Evolutionary conservation across 2,888 invertebrate species (phyloP), one percentile per base, ranked within the genome.

Genomic region (Brachypalpus laphriformis): DNA sequence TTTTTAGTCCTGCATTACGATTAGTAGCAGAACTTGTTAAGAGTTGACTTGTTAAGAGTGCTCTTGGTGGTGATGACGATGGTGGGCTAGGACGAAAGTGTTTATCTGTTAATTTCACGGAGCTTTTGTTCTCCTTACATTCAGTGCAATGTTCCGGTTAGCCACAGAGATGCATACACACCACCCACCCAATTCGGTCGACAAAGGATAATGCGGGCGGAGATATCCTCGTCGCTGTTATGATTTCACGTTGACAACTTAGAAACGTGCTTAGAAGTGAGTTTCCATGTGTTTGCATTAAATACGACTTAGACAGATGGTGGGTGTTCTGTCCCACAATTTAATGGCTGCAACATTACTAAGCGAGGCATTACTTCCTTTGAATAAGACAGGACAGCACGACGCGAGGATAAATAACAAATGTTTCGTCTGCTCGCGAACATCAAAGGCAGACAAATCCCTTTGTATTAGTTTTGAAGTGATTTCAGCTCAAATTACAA

Each of bases 391-490:
- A 25, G 25, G 49, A 11, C 22, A 51, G 40, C 18, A 65, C 7
- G 18, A 70, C 42, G 57, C 59, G 57, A 51, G 34, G 47, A 72
- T 25, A 71, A 71, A 66, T 28, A 57, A 37, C 49, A 59, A 76
- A 71, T 76, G 61, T 56, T 51, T 28, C 63, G 61, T 47, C 68
- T 71, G 54, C 31, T 7, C 66, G 66, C 72, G 77, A 68, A 74
- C 56, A 54, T 31, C 40, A 45, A 82, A 80, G 63, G 63, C 66
- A 51, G 56, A 71, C 80, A 70, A 81, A 81, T 71, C 66, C 74
- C 66, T 85, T 85, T 85, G 85, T 71, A 76, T 80, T 85, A 85
- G 85, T 75, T 77, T 76, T 81, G 85, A 85, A 81, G 85, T 85
- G 85, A 81, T 85, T 81, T 81, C 66, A 81, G 75, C 85, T 81